phyloP scores from a whole-genome alignment of 1,140 invertebrate genomes.

The Lepidurus couesii region DNA sequence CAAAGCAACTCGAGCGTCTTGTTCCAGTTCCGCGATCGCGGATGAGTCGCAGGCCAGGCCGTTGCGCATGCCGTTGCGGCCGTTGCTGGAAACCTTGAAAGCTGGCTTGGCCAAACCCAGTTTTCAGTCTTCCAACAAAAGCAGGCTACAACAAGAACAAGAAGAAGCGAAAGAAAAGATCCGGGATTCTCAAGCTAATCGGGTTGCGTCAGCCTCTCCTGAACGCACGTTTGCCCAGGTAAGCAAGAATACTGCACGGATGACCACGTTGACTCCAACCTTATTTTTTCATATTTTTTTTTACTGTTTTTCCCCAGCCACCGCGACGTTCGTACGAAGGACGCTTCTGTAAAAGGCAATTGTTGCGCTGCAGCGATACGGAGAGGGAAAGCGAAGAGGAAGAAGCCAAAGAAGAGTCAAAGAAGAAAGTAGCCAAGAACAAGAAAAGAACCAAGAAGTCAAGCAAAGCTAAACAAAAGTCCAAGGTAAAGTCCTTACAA shows the following conservation, averaged over 20 bases:
- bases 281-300: background rate
- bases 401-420: background rate
- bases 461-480: background rate
- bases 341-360: background rate
- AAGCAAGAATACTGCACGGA: background rate
- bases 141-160: background rate
- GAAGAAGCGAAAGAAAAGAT: background rate
- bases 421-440: background rate
- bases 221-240: background rate
- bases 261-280: background rate
- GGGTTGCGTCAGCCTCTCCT: background rate
- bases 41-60: background rate
- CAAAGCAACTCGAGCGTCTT: background rate
- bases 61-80: background rate
- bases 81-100: conserved; percentile 3
- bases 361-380: conserved; percentile 8
- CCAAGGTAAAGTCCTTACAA: background rate
- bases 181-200: background rate
- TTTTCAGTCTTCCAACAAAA: background rate
- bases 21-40: background rate
- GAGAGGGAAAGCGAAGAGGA: conserved; percentile 13
- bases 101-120: background rate
- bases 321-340: background rate
- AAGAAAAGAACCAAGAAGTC: background rate
- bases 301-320: background rate